Percentiles rank a stretch among this genome's conserved stretches.
Evolutionary conservation across 2,888 invertebrate genomes (phyloP).

Genomic region (Argynnis bischoffii): DNA sequence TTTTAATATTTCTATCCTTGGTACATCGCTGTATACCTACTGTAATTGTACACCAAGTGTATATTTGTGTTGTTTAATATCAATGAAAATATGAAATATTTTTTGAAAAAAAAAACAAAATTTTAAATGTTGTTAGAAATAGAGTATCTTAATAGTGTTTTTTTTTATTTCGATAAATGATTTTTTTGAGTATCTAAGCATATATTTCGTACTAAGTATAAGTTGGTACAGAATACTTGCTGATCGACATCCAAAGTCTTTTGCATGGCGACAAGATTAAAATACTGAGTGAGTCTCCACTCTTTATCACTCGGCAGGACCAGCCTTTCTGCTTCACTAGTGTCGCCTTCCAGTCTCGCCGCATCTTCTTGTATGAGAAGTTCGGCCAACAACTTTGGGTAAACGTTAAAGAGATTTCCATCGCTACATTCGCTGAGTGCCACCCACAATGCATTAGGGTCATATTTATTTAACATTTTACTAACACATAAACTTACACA

Average conservation of each 20-base stretch:
- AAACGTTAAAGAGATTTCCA: constrained; percentile 84
- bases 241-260: constrained; percentile 65
- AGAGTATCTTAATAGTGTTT: background rate
- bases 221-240: constrained; percentile 44
- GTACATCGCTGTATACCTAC: no score
- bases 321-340: constrained; percentile 78
- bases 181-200: background rate
- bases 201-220: background rate
- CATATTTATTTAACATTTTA: constrained; percentile 63
- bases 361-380: constrained; percentile 79
- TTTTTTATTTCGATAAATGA: background rate
- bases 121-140: background rate
- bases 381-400: constrained; percentile 85
- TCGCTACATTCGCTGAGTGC: constrained; percentile 81
- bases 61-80: no score
- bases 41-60: no score
- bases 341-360: constrained; percentile 68
- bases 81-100: no score
- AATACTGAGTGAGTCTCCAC: constrained; percentile 86
- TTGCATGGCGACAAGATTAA: constrained; percentile 85
- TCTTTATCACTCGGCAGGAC: constrained; percentile 86
- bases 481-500: background rate
- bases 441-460: constrained; percentile 76
- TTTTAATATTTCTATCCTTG: no score
- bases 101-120: background rate